Conservation (phyloP, 1,140 invertebrate species). For the Leucophenga varia region DNA sequence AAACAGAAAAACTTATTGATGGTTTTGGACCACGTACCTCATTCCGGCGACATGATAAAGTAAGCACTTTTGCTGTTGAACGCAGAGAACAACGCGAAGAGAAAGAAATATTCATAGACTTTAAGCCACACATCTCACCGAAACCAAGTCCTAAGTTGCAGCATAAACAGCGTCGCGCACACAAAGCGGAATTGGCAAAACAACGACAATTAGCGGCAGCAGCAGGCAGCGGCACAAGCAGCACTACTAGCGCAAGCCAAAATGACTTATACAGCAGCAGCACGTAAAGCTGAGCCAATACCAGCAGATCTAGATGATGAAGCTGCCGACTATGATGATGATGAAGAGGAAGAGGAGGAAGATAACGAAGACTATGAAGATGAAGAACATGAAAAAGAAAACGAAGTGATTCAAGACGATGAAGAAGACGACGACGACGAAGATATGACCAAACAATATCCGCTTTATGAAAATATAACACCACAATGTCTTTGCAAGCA, state of each 20-base stretch:
- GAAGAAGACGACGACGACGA: slow-evolving; percentile 13
- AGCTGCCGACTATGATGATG: slow-evolving; percentile 16
- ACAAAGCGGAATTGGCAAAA: slow-evolving; percentile 41
- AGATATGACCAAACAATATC: no score
- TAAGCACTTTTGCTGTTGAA: slow-evolving; percentile 39
- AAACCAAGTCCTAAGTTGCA: slow-evolving; percentile 62
- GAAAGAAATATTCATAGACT: slow-evolving; percentile 83
- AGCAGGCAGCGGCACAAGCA: slow-evolving; percentile 10
- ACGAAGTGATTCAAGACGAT: no score
- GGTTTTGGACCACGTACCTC: slow-evolving; percentile 42
- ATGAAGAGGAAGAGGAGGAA: slow-evolving; percentile 9
- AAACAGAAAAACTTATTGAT: slow-evolving; percentile 48
- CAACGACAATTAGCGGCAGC: slow-evolving; percentile 36
- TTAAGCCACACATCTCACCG: slow-evolving; percentile 72
- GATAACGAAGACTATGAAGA: slow-evolving; percentile 12
- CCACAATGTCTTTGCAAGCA: slow-evolving; percentile 26
- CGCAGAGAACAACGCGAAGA: slow-evolving; percentile 60
- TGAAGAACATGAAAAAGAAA: slow-evolving; percentile 14
- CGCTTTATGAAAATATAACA: slow-evolving; percentile 45
- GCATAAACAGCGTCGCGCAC: slow-evolving; percentile 53
- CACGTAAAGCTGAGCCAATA: slow-evolving; percentile 34
- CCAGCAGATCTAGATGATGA: slow-evolving; percentile 18
- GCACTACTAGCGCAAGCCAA: slow-evolving; percentile 1
- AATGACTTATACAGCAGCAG: slow-evolving; percentile 19
- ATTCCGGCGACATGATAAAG: slow-evolving; percentile 38